Base-by-base conservation (phyloP, 2,797 vertebrate genomes). In the Lacerta agilis region DNA sequence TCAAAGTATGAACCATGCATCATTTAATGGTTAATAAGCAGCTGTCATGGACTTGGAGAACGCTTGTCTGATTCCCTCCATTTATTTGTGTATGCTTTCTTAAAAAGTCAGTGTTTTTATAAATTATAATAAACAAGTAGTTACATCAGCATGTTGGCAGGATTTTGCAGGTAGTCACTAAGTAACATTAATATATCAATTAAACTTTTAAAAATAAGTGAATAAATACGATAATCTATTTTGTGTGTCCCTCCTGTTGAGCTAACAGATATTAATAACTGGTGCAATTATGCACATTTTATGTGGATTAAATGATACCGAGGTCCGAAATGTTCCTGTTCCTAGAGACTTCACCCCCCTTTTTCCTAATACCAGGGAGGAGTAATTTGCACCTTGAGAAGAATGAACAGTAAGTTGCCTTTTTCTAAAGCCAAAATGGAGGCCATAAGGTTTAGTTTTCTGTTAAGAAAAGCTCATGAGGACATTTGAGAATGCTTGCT, bases 91-190 rank as follows among this genome's bases (percentile, higher is more conserved):
- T 84, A 29, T 45, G 11, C 67, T 82, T 66, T 18, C 29, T 81
- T 38, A 66, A 58, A 17, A 73, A 77, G 77, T 5, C 27, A 27
- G 29, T 36, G 55, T n/a, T 55, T 49, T 43, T 36, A 36, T 9
- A 67, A n/a, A 78, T 71, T 41, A 78, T 41, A 79, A 71, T 36
- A 66, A 85, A 75, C 85, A 75, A 67, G 61, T 33, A 79, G 41
- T 33, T 69, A 79, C 20, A 64, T 5, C 41, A 72, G 15, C 45
- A 79, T 7, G 8, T 27, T 41, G 36, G 5, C 58, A 49, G 41
- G 73, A 84, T 72, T 9, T 6, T 41, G 17, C 23, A 72, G 58
- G 20, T 84, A 79, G 72, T 45, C 45, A n/a, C 27, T 66, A 36
- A 6, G 29, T 69, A 71, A 76, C 6, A 13, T 67, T 78, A 86